These are phyloP conservation scores for Aurelia aurita complex sp. Pacific DNA, from an alignment of 30 jellyfish, hydroid and myxozoan genomes.

Conservation along the genomic window DNA sequence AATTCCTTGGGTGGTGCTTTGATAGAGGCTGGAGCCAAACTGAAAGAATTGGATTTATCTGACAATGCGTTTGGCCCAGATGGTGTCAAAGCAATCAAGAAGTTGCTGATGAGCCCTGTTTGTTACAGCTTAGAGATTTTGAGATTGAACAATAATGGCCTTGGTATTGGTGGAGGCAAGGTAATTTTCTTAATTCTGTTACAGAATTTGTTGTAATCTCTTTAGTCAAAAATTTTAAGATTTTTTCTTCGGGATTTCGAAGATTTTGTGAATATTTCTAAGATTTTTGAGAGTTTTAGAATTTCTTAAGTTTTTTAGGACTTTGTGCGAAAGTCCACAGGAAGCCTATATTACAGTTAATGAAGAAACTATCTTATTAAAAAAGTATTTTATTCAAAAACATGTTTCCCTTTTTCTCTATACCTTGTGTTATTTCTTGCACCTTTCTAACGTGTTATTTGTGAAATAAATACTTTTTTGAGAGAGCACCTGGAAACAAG, in stretches of 20 bases:
- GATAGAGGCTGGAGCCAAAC: constrained; percentile 88
- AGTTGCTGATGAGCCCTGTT: constrained; percentile 77
- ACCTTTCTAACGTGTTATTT: too few relatives aligned
- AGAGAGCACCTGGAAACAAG: too few relatives aligned
- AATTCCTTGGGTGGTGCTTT: constrained; percentile 79
- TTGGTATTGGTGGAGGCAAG: constrained; percentile 98
- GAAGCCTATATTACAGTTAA: too few relatives aligned
- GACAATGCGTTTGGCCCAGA: constrained; percentile 99
- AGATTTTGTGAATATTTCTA: background rate
- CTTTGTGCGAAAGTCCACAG: too few relatives aligned
- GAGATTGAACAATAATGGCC: constrained; percentile 90
- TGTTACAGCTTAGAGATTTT: constrained; percentile 74
- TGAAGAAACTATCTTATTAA: too few relatives aligned
- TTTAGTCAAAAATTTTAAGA: too few relatives aligned
- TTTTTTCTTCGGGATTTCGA: background rate
- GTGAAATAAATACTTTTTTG: too few relatives aligned
- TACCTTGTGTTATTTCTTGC: too few relatives aligned
- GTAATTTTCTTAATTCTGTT: constrained; percentile 2
- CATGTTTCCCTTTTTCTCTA: too few relatives aligned
- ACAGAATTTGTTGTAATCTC: too few relatives aligned
- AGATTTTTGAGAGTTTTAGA: background rate
- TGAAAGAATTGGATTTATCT: constrained; percentile 81
- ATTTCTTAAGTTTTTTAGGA: background rate
- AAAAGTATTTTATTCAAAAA: too few relatives aligned
- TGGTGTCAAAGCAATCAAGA: constrained; percentile 91